Evolutionary conservation across 2,888 invertebrate genomes (phyloP).

Genomic region (Melanostoma scalare): DNA sequence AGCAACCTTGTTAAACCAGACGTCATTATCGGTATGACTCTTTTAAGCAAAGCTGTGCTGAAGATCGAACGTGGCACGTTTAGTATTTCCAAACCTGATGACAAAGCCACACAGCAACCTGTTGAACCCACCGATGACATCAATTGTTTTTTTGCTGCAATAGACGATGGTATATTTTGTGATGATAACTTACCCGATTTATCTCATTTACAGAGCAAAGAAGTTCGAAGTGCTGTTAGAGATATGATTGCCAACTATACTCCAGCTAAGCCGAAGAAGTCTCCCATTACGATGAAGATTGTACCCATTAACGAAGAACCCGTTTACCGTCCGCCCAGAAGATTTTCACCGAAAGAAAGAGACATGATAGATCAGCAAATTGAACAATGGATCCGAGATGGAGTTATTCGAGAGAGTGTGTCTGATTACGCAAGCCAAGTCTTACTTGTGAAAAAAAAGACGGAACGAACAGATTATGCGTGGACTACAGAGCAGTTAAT

Average conservation of each 20-base stretch:
- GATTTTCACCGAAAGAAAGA: conserved; percentile 39
- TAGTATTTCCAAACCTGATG: conserved; percentile 15
- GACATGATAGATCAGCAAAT: conserved; percentile 31
- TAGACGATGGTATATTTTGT: conserved; percentile 17
- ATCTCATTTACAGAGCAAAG: conserved; percentile 19
- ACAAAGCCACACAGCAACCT: not conserved
- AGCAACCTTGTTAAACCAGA: conserved; percentile 13
- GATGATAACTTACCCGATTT: conserved; percentile 23
- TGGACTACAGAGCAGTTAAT: conserved; percentile 70
- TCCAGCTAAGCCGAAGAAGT: conserved; percentile 10
- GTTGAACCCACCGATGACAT: not conserved
- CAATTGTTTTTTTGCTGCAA: conserved; percentile 23
- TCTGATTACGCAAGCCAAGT: conserved; percentile 74
- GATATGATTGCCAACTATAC: conserved; percentile 11
- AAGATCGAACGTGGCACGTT: conserved; percentile 11
- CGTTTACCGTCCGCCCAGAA: conserved; percentile 40
- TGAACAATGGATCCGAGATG: conserved; percentile 29
- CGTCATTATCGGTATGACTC: conserved; percentile 25
- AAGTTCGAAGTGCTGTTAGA: conserved; percentile 3
- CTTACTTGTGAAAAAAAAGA: conserved; percentile 73
- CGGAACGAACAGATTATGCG: too few species aligned
- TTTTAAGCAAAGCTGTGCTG: conserved; percentile 10
- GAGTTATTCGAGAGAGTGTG: conserved; percentile 31
- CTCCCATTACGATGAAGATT: conserved; percentile 39
- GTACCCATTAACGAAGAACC: conserved; percentile 38